These are phyloP conservation scores for Rhaphigaster nebulosa DNA, from an alignment of 2,888 invertebrate genomes.

Conservation along the genomic window DNA sequence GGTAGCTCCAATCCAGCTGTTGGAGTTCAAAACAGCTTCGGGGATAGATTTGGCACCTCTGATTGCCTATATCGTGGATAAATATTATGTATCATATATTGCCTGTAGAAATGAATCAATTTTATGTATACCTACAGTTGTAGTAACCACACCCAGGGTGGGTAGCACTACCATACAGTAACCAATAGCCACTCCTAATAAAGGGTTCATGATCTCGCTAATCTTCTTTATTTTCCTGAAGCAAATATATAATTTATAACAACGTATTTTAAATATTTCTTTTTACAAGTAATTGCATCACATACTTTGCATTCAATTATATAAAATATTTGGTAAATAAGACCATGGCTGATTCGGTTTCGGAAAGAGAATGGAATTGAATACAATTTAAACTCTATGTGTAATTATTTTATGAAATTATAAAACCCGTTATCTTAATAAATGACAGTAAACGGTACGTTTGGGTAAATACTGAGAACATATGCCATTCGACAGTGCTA, in stretches of 20 bases:
- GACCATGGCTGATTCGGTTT: no score
- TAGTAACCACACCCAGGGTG: neutral
- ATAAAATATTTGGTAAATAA: no score
- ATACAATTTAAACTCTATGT: no score
- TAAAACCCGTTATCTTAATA: no score
- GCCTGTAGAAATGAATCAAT: neutral
- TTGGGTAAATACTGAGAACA: no score
- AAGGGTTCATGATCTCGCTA: conserved; percentile 50
- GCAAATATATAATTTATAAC: neutral
- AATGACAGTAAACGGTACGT: no score
- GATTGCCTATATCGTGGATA: neutral
- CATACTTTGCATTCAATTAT: no score
- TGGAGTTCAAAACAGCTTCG: neutral
- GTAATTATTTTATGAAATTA: no score
- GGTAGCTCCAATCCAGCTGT: neutral
- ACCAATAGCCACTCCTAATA: neutral
- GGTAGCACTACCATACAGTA: conserved; percentile 30
- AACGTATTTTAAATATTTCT: no score
- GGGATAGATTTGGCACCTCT: neutral
- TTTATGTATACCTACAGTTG: neutral
- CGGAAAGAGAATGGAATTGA: no score
- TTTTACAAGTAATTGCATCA: no score
- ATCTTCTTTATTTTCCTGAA: conserved; percentile 20
- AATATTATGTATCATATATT: neutral
- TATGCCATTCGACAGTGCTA: no score